phyloP scores from a whole-genome alignment of 2,797 vertebrate genomes.

The Podarcis lilfordi region DNA sequence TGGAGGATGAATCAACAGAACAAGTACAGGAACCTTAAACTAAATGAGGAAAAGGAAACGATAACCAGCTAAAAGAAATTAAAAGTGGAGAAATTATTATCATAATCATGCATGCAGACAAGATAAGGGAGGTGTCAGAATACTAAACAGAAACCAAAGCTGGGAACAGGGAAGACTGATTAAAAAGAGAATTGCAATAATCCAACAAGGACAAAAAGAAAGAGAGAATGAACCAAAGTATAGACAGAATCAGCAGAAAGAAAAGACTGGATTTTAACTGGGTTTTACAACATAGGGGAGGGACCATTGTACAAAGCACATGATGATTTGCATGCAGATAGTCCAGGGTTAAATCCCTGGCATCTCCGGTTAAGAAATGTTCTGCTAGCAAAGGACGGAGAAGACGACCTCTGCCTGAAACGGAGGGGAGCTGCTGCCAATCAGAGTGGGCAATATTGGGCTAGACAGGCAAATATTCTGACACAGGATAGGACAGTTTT shows the following conservation, averaged over 20 bases:
- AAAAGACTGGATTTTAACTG: background rate
- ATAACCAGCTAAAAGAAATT: background rate
- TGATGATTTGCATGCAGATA: background rate
- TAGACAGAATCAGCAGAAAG: background rate
- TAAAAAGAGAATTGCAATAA: background rate
- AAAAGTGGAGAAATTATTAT: background rate
- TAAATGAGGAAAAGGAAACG: background rate
- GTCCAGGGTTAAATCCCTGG: background rate
- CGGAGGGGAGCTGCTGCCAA: background rate
- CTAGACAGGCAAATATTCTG: background rate
- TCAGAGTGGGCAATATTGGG: background rate
- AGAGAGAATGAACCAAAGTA: background rate
- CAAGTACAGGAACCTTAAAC: background rate
- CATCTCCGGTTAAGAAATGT: background rate
- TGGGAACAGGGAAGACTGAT: too few relatives aligned
- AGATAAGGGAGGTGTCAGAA: background rate
- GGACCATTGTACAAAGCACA: too few relatives aligned
- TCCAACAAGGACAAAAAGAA: background rate
- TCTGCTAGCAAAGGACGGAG: background rate
- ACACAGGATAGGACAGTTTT: background rate
- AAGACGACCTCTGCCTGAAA: background rate
- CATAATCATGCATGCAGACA: background rate
- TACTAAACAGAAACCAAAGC: background rate
- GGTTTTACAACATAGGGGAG: background rate
- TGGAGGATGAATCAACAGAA: background rate